These are phyloP conservation scores for Pogona vitticeps DNA, from an alignment of 2,113 vertebrate genomes.

Conservation along the genomic window DNA sequence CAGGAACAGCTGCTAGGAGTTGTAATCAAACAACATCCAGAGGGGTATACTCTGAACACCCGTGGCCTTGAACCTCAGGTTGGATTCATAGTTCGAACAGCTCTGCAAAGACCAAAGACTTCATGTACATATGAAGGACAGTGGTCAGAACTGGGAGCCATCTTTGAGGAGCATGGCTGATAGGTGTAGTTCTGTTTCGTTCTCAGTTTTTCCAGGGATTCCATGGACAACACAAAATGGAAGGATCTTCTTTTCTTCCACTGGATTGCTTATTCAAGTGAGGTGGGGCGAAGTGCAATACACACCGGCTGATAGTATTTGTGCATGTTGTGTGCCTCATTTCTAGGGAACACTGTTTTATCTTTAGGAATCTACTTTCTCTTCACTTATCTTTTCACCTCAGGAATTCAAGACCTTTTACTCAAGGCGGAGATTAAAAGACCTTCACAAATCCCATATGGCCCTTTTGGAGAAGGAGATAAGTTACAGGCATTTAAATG, in stretches of 20 bases:
- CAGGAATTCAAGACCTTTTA: conserved; percentile 65
- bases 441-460: conserved; percentile 60
- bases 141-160: background rate
- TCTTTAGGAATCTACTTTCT: conserved; percentile 66
- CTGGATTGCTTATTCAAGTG: conserved; percentile 10
- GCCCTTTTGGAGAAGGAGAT: conserved; percentile 59
- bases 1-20: too few relatives aligned
- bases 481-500: conserved; percentile 54
- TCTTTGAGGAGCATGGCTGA: background rate
- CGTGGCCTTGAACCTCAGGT: background rate
- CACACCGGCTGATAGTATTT: background rate
- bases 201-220: background rate
- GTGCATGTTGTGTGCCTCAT: background rate
- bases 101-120: background rate
- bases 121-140: background rate
- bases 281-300: background rate
- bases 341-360: conserved; percentile 27
- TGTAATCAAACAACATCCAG: too few relatives aligned
- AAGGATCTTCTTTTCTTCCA: background rate
- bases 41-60: background rate
- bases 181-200: too few relatives aligned
- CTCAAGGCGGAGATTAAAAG: conserved; percentile 70
- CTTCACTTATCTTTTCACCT: conserved; percentile 67
- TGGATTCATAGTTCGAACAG: background rate
- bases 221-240: too few relatives aligned